A percentile compares a stretch with the other conserved stretches of the same genome.
Evolutionary conservation across 2,888 invertebrate species (phyloP).

Genomic region (Eurytoma adleriae): DNA sequence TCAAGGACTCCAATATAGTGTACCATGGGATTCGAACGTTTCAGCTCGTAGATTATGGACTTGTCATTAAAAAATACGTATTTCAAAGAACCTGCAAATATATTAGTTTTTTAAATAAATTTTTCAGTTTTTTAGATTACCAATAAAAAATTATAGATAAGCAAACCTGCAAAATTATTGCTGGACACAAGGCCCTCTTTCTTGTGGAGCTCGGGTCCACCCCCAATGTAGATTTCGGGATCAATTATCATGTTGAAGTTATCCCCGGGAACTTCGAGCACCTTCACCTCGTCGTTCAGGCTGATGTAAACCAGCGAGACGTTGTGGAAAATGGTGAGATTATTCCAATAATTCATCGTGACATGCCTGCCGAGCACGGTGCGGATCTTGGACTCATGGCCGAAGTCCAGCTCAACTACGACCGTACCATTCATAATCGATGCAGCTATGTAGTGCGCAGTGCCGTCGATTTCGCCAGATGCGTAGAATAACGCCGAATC

Average conservation of each 20-base stretch:
- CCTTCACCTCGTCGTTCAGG: slow-evolving; percentile 85
- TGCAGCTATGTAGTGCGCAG: slow-evolving; percentile 93
- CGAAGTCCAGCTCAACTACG: slow-evolving; percentile 91
- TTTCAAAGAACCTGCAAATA: slow-evolving; percentile 90
- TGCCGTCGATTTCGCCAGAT: slow-evolving; percentile 91
- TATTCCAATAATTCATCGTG: slow-evolving; percentile 91
- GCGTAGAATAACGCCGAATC: slow-evolving; percentile 95
- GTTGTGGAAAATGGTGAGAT: slow-evolving; percentile 90
- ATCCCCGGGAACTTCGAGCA: slow-evolving; percentile 85
- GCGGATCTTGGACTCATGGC: slow-evolving; percentile 85
- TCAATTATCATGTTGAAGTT: slow-evolving; percentile 89
- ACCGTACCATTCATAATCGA: slow-evolving; percentile 90
- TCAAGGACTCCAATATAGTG: slow-evolving; percentile 88
- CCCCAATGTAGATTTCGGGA: slow-evolving; percentile 95
- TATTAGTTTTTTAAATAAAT: slow-evolving; percentile 7
- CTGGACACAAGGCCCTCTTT: slow-evolving; percentile 88
- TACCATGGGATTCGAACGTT: slow-evolving; percentile 90
- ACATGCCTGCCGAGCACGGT: slow-evolving; percentile 83
- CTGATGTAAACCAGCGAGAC: slow-evolving; percentile 85
- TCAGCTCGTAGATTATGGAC: slow-evolving; percentile 91
- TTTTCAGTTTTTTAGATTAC: background rate
- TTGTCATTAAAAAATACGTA: slow-evolving; percentile 96
- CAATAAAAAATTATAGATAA: background rate
- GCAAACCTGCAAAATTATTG: slow-evolving; percentile 85
- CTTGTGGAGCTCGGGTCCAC: slow-evolving; percentile 90